phyloP scores from a whole-genome alignment of 2,888 invertebrate genomes.

The Synergus laeviventris region DNA sequence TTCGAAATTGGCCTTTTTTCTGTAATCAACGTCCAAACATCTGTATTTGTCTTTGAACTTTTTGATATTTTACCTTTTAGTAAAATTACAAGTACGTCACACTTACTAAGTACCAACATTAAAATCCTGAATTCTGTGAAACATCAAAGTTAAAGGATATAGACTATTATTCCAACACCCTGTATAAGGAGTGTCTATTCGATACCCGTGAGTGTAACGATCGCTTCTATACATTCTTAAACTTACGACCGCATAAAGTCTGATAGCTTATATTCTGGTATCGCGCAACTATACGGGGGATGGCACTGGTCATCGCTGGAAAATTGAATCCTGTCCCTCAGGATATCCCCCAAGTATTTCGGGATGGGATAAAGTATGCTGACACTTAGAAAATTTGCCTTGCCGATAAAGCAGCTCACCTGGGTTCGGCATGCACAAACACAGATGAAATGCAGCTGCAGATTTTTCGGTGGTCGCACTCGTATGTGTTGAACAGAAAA shows the following conservation, averaged over 20 bases:
- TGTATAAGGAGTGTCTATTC: slow-evolving; percentile 44
- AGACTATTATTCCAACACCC: slow-evolving; percentile 35
- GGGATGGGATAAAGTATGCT: slow-evolving; percentile 71
- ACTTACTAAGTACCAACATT: too few species aligned
- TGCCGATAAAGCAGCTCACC: slow-evolving; percentile 50
- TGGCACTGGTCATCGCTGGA: slow-evolving; percentile 73
- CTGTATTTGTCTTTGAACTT: too few species aligned
- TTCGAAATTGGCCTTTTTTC: too few species aligned
- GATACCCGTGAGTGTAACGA: slow-evolving; percentile 46
- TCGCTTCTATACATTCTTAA: slow-evolving; percentile 62
- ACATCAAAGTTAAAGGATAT: neutral
- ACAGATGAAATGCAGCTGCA: slow-evolving; percentile 19
- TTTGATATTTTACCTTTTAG: too few species aligned
- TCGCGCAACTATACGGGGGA: slow-evolving; percentile 54
- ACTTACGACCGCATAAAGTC: slow-evolving; percentile 74
- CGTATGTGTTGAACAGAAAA: neutral
- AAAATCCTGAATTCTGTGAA: neutral
- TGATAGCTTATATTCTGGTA: slow-evolving; percentile 51
- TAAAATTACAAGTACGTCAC: too few species aligned
- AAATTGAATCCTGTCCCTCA: slow-evolving; percentile 75
- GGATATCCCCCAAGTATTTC: slow-evolving; percentile 60
- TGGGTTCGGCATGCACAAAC: slow-evolving; percentile 2
- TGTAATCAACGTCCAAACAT: too few species aligned
- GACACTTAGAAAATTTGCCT: slow-evolving; percentile 63
- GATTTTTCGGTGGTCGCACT: slow-evolving; percentile 1